These are phyloP conservation scores for Aporophyla lueneburgensis DNA, from an alignment of 2,888 invertebrate species.

Conservation along the genomic window DNA sequence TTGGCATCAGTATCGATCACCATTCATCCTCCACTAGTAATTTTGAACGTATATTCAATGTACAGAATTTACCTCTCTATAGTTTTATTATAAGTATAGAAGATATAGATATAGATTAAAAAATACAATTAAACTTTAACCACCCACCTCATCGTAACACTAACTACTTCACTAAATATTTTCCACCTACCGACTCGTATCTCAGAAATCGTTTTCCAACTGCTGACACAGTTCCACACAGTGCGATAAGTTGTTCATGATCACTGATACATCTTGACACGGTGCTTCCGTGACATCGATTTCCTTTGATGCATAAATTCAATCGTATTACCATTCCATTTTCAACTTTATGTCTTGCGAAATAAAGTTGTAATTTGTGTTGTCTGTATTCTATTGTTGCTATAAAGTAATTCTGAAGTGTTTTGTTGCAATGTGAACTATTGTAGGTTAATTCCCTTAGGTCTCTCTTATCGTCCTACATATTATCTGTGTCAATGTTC, in stretches of 20 bases:
- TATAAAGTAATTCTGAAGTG: slow-evolving; percentile 60
- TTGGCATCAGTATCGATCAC: too few relatives aligned
- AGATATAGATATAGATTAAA: too few relatives aligned
- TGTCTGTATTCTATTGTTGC: slow-evolving; percentile 39
- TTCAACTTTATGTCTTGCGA: background rate
- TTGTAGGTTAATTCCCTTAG: slow-evolving; percentile 66
- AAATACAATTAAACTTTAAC: too few relatives aligned
- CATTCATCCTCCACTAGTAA: too few relatives aligned
- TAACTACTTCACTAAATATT: background rate
- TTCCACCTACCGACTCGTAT: slow-evolving; percentile 21
- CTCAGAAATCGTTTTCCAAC: slow-evolving; percentile 49
- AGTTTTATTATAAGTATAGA: too few relatives aligned
- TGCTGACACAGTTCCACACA: slow-evolving; percentile 44
- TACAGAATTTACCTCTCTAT: too few relatives aligned
- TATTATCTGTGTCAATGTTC: slow-evolving; percentile 62
- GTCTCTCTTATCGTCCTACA: slow-evolving; percentile 63
- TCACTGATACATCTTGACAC: slow-evolving; percentile 55
- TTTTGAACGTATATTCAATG: too few relatives aligned
- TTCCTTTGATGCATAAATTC: slow-evolving; percentile 62
- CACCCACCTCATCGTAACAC: background rate
- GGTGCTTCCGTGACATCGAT: slow-evolving; percentile 64
- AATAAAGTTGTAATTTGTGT: slow-evolving; percentile 36
- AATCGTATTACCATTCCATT: slow-evolving; percentile 25
- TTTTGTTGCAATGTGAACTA: slow-evolving; percentile 64
- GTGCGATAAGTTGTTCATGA: slow-evolving; percentile 55